Base-by-base conservation (phyloP, 2,797 vertebrate genomes). In the Hoplostethus mediterraneus region DNA sequence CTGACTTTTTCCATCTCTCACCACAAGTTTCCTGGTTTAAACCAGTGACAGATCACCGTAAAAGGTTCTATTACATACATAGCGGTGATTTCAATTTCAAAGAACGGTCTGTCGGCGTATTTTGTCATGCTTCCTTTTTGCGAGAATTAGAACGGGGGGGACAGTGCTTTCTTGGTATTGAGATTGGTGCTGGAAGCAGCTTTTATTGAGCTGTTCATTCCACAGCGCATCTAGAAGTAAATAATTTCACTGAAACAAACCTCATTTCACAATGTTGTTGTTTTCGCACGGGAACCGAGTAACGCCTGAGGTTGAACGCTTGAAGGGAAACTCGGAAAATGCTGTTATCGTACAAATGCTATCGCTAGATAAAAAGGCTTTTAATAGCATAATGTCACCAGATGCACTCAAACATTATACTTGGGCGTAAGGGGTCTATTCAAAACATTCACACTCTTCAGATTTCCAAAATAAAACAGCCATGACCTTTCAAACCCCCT, bases 401-500 rank as follows among this genome's bases (percentile, higher is more conserved):
- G 0, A 25, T 48, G 7, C 30, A 3, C 10, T 61, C 45, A 9
- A n/a, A 51, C 25, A 44, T 7, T 14, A 14, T 6, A 63, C 16
- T 10, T 59, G 36, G 10, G 48, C 40, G 38, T 5, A n/a, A 13
- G 17, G 25, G 21, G 16, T 42, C 7, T 30, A 7, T 16, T 28
- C 4, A 45, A 36, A 49, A 51, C 7, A 42, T 67, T 59, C 8
- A n/a, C 55, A 84, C 40, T 61, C 17, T 33, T 56, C 12, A n/a
- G 25, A 55, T 68, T 63, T 68, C 60, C 21, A 64, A 75, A 64
- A 44, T 30, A 0, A 67, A 69, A 79, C 54, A 40, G 14, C 58
- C 21, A 47, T 53, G 51, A 63, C 62, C 47, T 67, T 65, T 13
- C 63, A 68, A 71, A 57, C 31, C 59, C 70, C 28, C 79, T 67